Conservation (phyloP, 2,113 vertebrate genomes). For the Vidua macroura region DNA sequence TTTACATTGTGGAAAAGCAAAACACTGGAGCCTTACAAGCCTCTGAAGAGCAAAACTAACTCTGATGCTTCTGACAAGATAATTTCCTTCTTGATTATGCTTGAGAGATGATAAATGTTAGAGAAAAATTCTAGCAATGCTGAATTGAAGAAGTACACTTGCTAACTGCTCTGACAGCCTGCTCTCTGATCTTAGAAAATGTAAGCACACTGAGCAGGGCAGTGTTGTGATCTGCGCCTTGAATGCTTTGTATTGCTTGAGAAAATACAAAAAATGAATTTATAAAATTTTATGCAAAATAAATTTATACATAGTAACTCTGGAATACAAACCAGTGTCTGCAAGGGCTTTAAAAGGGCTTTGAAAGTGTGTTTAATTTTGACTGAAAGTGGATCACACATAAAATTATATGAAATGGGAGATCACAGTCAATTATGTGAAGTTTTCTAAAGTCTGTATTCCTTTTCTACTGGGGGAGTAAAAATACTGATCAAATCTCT, state of each 20-base stretch:
- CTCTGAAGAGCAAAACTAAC: not conserved
- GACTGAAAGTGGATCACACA: not conserved
- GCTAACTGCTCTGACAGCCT: not conserved
- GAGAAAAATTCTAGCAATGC: slow-evolving; percentile 10
- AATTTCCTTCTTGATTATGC: slow-evolving; percentile 21
- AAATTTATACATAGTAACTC: not conserved
- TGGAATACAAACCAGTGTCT: not conserved
- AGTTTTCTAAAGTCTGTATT: not conserved
- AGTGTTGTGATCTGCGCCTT: not conserved
- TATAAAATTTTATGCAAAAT: not conserved
- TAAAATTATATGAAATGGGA: not conserved
- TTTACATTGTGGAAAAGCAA: not conserved
- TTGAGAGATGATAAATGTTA: not conserved
- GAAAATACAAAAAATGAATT: not conserved
- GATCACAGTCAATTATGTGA: not conserved
- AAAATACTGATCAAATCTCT: not conserved
- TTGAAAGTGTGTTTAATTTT: not conserved
- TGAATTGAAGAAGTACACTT: not conserved
- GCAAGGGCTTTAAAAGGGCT: not conserved
- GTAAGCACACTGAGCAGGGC: not conserved
- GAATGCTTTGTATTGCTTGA: not conserved
- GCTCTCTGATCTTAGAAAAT: slow-evolving; percentile 14
- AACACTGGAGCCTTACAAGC: not conserved
- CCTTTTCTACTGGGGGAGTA: not conserved
- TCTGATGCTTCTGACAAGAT: slow-evolving; percentile 9